Base-by-base conservation (phyloP, 2,888 invertebrate species). In the Cephus rjabovi region DNA sequence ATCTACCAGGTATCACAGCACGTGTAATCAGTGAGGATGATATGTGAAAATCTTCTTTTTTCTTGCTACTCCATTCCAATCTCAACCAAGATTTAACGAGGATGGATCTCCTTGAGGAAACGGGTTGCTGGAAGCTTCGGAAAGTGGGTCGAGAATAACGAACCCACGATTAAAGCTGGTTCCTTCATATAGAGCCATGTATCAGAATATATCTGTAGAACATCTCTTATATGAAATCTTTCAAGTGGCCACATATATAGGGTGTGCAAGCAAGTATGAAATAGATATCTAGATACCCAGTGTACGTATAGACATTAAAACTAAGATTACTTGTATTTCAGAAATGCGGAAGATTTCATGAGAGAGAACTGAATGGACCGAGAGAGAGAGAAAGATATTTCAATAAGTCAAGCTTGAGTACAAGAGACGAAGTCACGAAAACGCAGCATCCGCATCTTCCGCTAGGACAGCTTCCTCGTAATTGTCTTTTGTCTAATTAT, bases 401-500 rank as follows among this genome's bases (percentile, higher is more conserved):
- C 9, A 56, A 56, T 56, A 23, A 56, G 56, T 56, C 23, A 56
- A 23, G 23, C 40, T 56, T 23, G 40, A 56, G 23, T 56, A 23
- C 56, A 9, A 23, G 56, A 23, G 23, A 23, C 23, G 23, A 0
- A 23, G 23, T 56, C 9, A 23, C 56, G 56, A 56, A 56, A 56
- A 23, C 77, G 77, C 81, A 81, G 76, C 84, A 79, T 80, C 81
- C 82, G 80, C 80, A 77, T 80, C 79, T 79, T 37, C 80, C 70
- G 77, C 74, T 71, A 35, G 30, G 23, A 23, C 23, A 23, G 56
- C 56, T 23, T 23, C 23, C 2, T 9, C 23, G 56, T 56, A 56
- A 56, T 84, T 86, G 85, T 83, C 82, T 34, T 23, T 81, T 82
- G 83, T 84, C 84, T 83, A 87, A 87, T 86, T 85, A 86, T 83